Base-by-base conservation (phyloP, 2,113 vertebrate genomes). In the Hydropotes inermis region DNA sequence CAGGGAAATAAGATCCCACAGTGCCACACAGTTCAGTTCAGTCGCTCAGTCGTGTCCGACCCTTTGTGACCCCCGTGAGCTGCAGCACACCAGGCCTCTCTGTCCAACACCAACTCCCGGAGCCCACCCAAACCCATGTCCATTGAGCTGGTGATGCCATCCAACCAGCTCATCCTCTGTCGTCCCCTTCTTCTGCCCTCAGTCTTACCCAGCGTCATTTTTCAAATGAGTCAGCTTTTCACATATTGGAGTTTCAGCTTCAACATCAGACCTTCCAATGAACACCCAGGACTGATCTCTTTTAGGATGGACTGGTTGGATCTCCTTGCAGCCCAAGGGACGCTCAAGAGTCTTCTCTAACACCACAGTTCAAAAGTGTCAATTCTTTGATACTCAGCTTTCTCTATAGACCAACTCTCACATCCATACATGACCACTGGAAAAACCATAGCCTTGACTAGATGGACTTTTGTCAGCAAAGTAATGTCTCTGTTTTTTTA, bases 51-150 rank as follows among this genome's bases (percentile, higher is more conserved):
- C 1, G 4, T 67, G 33, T 36, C 16, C 19, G 2, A 36, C 33
- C n/a, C 4, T 55, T 21, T 21, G 17, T 0, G 2, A 67, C 33
- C 19, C 19, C 8, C 7, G 5, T 36, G 8, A 67, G 64, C 64
- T 67, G 17, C 33, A 67, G 33, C 64, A 67, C 8, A 10, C 64
- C 33, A 67, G 64, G 64, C 33, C 64, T 67, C 33, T 1, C 33
- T n/a, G 8, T 67, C 61, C 61, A 67, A 10, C 33, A 67, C 61
- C 33, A 67, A n/a, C 61, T 67, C 61, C 33, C 1, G 4, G 16
- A 67, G 33, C 33, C 61, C 33, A n/a, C 61, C 61, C 33, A 67
- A 67, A n/a, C 8, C 19, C 61, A 19, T n/a, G 33, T n/a, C 7
- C 33, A n/a, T n/a, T 67, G 33, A n/a, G 16, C n/a, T 19, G 16